Base-by-base conservation (phyloP, 2,888 invertebrate species). In the Leptopilina drosophilae region DNA sequence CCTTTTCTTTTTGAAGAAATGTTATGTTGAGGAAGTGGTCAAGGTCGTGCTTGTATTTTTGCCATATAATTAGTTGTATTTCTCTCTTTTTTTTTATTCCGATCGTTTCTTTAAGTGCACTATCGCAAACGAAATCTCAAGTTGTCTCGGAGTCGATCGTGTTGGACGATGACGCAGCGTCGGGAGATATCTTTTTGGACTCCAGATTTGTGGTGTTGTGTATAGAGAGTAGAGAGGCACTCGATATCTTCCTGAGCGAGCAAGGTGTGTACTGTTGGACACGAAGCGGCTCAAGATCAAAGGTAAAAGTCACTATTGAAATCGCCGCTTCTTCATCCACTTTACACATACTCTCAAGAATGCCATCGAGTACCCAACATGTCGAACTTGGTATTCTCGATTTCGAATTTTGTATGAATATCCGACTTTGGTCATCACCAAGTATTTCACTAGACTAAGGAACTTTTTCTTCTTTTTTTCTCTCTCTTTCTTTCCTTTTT, bases 231-330 rank as follows among this genome's bases (percentile, higher is more conserved):
- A 62, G 15, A 62, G 73, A 73, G 73, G 73, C 73, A 73, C 73
- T 73, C 73, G 73, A 73, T 73, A 73, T 73, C 73, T 73, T 73
- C 73, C 73, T 73, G 73, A 73, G 56, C 73, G 56, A 73, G 73
- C 73, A 73, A 73, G 73, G 73, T 73, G 73, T 73, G 73, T 73
- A 73, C 73, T 73, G 73, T 73, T 73, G 73, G 73, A 73, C 73
- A 73, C 73, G 83, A 85, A 66, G 79, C 79, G 79, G 79, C 69
- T 76, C 26, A 67, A 79, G 49, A 66, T 78, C 81, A 81, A 81
- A 81, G 81, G 40, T 67, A 14, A 75, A 64, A 77, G 76, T 26
- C 62, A 66, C 65, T 73, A 78, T 76, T 80, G 76, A 80, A 80
- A 78, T 69, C 69, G 77, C 80, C 77, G 80, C 78, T 80, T 73